Evolutionary conservation across 2,113 vertebrate species (phyloP).

Genomic region (Phylloscopus trochiloides): DNA sequence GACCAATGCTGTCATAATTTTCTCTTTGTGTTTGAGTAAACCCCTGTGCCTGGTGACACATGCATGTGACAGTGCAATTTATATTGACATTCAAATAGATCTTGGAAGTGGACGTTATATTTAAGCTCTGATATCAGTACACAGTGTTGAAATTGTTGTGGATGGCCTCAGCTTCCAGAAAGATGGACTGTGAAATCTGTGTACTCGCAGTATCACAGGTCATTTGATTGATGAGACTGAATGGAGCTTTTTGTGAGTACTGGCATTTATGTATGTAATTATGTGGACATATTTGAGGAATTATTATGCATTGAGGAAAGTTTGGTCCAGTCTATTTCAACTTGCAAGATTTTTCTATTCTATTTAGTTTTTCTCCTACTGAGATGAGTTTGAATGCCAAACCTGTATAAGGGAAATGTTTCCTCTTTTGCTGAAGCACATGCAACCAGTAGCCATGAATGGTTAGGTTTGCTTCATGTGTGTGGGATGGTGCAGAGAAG

Average conservation of each 20-base stretch:
- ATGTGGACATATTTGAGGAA: background rate
- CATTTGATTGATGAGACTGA: background rate
- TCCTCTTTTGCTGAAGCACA: background rate
- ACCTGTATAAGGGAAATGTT: accelerated
- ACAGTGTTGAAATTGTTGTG: background rate
- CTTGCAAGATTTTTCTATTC: background rate
- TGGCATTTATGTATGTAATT: background rate
- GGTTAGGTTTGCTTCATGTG: background rate
- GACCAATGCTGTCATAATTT: background rate
- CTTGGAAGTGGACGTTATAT: background rate
- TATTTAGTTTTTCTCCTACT: background rate
- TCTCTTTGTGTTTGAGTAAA: background rate
- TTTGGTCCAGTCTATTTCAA: background rate
- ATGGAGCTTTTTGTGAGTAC: background rate
- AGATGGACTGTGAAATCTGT: background rate
- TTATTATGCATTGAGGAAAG: background rate
- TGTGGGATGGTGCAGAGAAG: background rate
- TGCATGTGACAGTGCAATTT: background rate
- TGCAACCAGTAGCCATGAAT: background rate
- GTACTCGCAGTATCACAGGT: background rate
- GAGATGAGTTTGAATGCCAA: background rate
- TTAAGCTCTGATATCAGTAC: background rate
- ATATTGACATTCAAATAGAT: background rate
- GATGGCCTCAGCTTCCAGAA: background rate
- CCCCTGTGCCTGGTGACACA: background rate